phyloP scores from a whole-genome alignment of 1,140 invertebrate genomes.

The Drosophila novamexicana region DNA sequence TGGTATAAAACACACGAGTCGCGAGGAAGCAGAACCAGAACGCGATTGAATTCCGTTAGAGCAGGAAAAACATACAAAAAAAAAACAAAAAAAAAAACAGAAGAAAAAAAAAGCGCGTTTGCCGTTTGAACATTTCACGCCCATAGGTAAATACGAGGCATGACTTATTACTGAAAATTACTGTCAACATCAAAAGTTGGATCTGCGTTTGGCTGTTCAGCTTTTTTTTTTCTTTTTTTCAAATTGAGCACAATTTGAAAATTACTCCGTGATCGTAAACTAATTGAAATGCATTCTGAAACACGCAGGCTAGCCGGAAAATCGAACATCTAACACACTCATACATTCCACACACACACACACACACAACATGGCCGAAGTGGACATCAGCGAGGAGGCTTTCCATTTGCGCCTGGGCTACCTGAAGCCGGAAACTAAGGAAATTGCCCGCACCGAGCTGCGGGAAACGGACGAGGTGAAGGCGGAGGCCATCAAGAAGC shows the following conservation, averaged over 20 bases:
- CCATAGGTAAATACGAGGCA: slow-evolving; percentile 47
- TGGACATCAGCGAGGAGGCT: slow-evolving; percentile 74
- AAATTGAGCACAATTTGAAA: slow-evolving; percentile 7
- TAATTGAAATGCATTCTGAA: slow-evolving; percentile 54
- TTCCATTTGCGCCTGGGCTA: slow-evolving; percentile 76
- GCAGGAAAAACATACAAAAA: slow-evolving; percentile 24
- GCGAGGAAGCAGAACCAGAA: slow-evolving; percentile 69
- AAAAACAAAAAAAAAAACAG: background rate
- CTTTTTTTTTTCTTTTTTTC: background rate
- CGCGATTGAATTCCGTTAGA: slow-evolving; percentile 48
- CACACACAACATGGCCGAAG: slow-evolving; percentile 41
- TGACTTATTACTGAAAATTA: slow-evolving; percentile 47
- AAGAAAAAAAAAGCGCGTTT: slow-evolving; percentile 25
- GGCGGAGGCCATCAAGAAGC: slow-evolving; percentile 86
- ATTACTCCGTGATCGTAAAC: slow-evolving; percentile 32
- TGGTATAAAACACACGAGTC: slow-evolving; percentile 69
- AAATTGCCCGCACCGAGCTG: slow-evolving; percentile 88
- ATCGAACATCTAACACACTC: background rate
- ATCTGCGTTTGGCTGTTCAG: slow-evolving; percentile 5
- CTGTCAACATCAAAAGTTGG: slow-evolving; percentile 24
- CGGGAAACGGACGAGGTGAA: slow-evolving; percentile 89
- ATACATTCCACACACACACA: slow-evolving; percentile 8
- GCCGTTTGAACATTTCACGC: slow-evolving; percentile 28
- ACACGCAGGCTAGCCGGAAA: slow-evolving; percentile 57
- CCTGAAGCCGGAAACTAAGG: slow-evolving; percentile 84